phyloP scores from a whole-genome alignment of 2,888 invertebrate species.

The Nudaria mundana region DNA sequence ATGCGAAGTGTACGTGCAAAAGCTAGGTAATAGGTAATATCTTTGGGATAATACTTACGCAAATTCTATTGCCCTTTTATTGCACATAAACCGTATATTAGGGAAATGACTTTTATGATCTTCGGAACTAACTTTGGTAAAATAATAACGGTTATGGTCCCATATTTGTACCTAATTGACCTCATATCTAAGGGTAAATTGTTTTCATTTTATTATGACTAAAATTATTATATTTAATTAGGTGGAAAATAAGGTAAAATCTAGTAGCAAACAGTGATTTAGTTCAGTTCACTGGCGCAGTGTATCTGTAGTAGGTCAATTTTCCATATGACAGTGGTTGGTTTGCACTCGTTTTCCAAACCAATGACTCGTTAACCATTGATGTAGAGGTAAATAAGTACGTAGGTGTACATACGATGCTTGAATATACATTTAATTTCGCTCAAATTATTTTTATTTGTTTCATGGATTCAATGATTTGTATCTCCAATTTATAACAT shows the following conservation, averaged over 20 bases:
- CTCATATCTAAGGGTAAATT: too few relatives aligned
- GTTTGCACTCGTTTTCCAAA: conserved; percentile 51
- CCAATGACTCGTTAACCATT: conserved; percentile 41
- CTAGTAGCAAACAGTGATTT: conserved; percentile 11
- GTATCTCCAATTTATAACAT: too few relatives aligned
- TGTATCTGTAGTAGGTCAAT: conserved; percentile 34
- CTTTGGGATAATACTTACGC: conserved; percentile 9
- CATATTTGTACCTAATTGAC: too few relatives aligned
- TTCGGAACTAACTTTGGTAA: too few relatives aligned
- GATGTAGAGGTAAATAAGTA: conserved; percentile 20
- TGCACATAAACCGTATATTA: conserved; percentile 20
- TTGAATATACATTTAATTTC: background rate
- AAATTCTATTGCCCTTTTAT: conserved; percentile 18
- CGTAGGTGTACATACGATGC: background rate
- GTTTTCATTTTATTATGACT: background rate
- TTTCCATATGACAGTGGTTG: conserved; percentile 50
- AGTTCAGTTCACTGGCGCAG: conserved; percentile 24
- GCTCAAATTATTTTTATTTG: too few relatives aligned
- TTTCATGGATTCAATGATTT: too few relatives aligned
- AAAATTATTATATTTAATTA: background rate
- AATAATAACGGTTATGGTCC: too few relatives aligned
- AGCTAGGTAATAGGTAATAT: conserved; percentile 5
- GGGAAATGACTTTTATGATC: conserved; percentile 13
- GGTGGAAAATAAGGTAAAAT: conserved; percentile 16
- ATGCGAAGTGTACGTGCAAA: too few relatives aligned